Evolutionary conservation across 1,140 invertebrate genomes (phyloP).

Genomic region (Elymnias hypermnestra): DNA sequence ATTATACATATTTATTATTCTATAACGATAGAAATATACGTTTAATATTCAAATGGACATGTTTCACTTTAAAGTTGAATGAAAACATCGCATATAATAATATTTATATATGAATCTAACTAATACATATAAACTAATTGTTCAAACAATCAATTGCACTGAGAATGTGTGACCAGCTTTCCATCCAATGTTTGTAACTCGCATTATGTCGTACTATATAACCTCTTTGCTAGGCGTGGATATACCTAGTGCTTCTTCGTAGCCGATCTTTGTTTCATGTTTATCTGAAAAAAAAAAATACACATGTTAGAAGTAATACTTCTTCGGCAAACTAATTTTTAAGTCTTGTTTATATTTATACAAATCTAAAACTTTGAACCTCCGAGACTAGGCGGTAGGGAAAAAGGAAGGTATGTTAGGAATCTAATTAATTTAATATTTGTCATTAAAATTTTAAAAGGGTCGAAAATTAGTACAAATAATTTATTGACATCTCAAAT

Average conservation of each 20-base stretch:
- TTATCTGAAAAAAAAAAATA: constrained; percentile 56
- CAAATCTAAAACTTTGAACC: too few species aligned
- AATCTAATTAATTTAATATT: too few species aligned
- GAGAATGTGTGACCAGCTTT: constrained; percentile 46
- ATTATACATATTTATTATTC: constrained; percentile 63
- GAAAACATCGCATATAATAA: constrained; percentile 45
- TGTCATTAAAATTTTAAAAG: too few species aligned
- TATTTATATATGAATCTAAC: constrained; percentile 36
- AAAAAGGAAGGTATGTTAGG: too few species aligned
- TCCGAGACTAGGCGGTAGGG: too few species aligned
- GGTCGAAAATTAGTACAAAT: too few species aligned
- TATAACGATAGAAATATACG: constrained; percentile 60
- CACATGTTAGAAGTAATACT: too few species aligned
- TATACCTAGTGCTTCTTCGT: constrained; percentile 90
- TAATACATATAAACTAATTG: constrained; percentile 58
- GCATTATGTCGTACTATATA: constrained; percentile 61
- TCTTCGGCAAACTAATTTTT: too few species aligned
- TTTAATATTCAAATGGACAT: constrained; percentile 56
- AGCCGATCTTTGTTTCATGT: constrained; percentile 74
- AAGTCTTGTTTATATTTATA: too few species aligned
- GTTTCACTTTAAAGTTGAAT: constrained; percentile 50
- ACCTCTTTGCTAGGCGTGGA: constrained; percentile 94
- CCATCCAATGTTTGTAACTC: constrained; percentile 25
- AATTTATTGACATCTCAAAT: too few species aligned
- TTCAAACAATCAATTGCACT: constrained; percentile 69